Evolutionary conservation across 2,888 invertebrate genomes (phyloP).

Genomic region (Acanthosepion esculentum): DNA sequence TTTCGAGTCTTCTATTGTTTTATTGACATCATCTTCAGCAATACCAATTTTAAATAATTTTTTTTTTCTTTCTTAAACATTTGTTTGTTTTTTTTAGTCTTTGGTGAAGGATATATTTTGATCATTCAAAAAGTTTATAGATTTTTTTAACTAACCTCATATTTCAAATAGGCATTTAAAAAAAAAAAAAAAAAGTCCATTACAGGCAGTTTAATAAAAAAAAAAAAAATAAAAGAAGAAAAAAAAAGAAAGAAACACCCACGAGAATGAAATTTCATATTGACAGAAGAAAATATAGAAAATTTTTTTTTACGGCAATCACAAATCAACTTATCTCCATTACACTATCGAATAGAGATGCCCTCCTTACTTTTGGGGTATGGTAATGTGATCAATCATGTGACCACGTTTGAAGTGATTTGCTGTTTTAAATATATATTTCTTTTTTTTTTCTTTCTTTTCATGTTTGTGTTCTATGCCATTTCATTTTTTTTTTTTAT

Average conservation of each 20-base stretch:
- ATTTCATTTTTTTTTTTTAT: background rate
- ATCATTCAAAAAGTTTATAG: background rate
- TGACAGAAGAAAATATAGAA: slow-evolving; percentile 8
- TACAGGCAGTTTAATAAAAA: background rate
- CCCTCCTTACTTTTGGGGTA: background rate
- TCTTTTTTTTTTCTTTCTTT: background rate
- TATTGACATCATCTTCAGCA: too few species aligned
- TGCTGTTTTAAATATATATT: background rate
- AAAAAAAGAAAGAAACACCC: background rate
- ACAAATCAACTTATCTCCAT: background rate
- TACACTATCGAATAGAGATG: background rate
- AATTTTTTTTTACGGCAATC: background rate
- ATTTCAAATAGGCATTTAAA: slow-evolving; percentile 15
- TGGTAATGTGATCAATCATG: background rate
- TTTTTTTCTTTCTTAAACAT: too few species aligned
- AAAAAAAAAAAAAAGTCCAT: background rate
- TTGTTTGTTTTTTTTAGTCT: too few species aligned
- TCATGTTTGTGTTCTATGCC: too few species aligned
- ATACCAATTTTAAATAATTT: too few species aligned
- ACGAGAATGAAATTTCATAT: background rate
- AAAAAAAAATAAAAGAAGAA: background rate
- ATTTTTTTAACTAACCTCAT: background rate
- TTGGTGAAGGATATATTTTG: too few species aligned
- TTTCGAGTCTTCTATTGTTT: too few species aligned
- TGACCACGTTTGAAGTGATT: background rate